Conservation (phyloP, 2,888 invertebrate genomes). For the Nemoura dubitans region DNA sequence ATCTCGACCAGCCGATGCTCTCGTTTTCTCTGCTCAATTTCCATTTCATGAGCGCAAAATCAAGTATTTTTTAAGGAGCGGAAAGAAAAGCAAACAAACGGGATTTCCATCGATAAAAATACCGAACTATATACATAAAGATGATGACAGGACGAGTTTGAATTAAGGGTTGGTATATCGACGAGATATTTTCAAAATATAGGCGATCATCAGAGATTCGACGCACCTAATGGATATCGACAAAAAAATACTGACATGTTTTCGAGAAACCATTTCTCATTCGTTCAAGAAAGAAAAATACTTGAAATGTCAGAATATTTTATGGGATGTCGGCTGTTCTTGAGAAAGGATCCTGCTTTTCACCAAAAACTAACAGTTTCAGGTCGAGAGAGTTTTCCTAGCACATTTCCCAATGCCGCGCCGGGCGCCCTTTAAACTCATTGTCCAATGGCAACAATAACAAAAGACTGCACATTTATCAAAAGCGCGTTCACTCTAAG, state of each 20-base stretch:
- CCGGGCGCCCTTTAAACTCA: background rate
- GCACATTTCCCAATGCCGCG: background rate
- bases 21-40: background rate
- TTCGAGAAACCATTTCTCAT: slow-evolving; percentile 22
- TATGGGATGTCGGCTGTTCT: slow-evolving; percentile 1
- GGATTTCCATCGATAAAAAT: background rate
- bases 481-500: background rate
- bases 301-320: slow-evolving; percentile 31
- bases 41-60: background rate
- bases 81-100: no score
- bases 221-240: slow-evolving; percentile 27
- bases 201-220: slow-evolving; percentile 14
- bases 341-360: slow-evolving; percentile 8
- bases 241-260: slow-evolving; percentile 23
- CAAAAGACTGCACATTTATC: slow-evolving; percentile 15
- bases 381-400: slow-evolving; percentile 3
- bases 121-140: background rate
- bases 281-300: slow-evolving; percentile 33
- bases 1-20: background rate
- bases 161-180: background rate
- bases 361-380: slow-evolving; percentile 16
- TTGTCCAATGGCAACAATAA: slow-evolving; percentile 17
- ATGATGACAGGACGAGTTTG: background rate
- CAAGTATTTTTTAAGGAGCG: background rate
- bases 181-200: background rate